Evolutionary conservation across 2,797 vertebrate genomes (phyloP).

Genomic region (Gallinago nigripennis): DNA sequence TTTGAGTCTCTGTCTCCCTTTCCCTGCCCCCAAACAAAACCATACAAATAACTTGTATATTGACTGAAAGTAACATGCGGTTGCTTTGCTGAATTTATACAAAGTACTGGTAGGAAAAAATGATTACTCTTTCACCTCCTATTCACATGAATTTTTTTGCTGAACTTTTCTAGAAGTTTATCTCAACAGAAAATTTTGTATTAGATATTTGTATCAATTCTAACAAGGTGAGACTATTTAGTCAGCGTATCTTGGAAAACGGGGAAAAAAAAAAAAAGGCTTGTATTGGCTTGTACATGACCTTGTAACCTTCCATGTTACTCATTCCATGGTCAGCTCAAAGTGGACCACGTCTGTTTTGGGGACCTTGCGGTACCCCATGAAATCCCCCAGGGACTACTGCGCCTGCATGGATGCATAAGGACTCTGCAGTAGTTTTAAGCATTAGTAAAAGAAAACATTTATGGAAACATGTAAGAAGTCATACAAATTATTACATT

Average conservation of each 20-base stretch:
- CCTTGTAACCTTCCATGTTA: neutral
- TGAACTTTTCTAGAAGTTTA: neutral
- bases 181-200: neutral
- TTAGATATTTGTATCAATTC: neutral
- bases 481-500: neutral
- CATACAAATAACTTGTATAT: neutral
- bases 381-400: neutral
- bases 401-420: accelerated
- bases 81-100: neutral
- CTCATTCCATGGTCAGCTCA: neutral
- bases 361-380: neutral
- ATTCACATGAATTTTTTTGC: neutral
- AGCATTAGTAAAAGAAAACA: neutral
- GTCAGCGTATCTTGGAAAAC: neutral
- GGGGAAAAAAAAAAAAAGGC: neutral
- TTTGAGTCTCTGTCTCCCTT: neutral
- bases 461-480: neutral
- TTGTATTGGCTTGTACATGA: neutral
- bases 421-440: neutral
- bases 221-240: neutral
- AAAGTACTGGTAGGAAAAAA: neutral
- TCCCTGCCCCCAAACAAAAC: neutral
- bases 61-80: neutral
- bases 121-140: accelerated
- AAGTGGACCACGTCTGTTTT: neutral